These are phyloP conservation scores for Helicoverpa assulta DNA, from an alignment of 2,888 invertebrate genomes.

Conservation along the genomic window DNA sequence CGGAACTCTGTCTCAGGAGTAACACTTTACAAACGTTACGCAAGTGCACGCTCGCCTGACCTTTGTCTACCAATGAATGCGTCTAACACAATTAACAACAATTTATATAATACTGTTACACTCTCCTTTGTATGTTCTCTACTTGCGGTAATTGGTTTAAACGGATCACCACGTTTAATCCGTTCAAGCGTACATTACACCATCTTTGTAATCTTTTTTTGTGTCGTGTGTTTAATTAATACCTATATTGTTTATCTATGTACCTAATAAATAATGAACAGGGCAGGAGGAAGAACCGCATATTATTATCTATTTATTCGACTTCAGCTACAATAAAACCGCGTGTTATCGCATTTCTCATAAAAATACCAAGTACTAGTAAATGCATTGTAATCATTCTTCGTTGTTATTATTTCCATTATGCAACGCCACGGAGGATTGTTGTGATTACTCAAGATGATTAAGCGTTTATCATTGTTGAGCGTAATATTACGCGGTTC, in stretches of 20 bases:
- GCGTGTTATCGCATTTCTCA: constrained; percentile 30
- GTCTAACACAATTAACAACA: constrained; percentile 57
- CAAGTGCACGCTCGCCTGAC: constrained; percentile 67
- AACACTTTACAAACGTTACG: constrained; percentile 68
- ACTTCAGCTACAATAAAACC: constrained; percentile 21
- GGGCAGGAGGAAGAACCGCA: too few species aligned
- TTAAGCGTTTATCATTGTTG: constrained; percentile 65
- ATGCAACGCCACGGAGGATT: constrained; percentile 53
- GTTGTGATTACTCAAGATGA: constrained; percentile 64
- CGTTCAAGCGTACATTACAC: constrained; percentile 29
- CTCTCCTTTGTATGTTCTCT: constrained; percentile 54
- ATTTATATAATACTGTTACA: constrained; percentile 60
- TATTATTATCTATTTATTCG: constrained; percentile 13
- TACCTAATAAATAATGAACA: too few species aligned
- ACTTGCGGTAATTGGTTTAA: constrained; percentile 66
- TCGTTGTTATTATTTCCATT: constrained; percentile 52
- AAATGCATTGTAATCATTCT: constrained; percentile 57
- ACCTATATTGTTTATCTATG: constrained; percentile 14
- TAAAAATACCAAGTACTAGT: constrained; percentile 39
- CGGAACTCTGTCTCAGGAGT: constrained; percentile 61
- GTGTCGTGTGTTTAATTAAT: constrained; percentile 1
- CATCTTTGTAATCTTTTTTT: constrained; percentile 22
- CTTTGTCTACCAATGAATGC: constrained; percentile 70
- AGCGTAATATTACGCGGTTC: constrained; percentile 52
- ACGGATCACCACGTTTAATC: constrained; percentile 60